A percentile compares a stretch with the other conserved stretches of the same genome.
Conservation (phyloP, 2,797 vertebrate species). For the Typhlichthys subterraneus region DNA sequence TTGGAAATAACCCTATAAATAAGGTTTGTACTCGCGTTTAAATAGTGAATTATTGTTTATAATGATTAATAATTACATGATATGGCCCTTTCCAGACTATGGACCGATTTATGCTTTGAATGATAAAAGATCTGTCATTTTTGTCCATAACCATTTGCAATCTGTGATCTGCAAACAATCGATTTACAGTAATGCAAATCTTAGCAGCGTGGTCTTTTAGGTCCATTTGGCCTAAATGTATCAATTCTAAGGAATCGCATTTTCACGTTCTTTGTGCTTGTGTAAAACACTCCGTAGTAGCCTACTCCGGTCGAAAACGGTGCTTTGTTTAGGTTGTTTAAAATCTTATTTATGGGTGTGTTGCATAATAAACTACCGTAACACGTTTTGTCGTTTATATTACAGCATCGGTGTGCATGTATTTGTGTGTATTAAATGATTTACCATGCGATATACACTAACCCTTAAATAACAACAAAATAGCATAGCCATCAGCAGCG, state of each 20-base stretch:
- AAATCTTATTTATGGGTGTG: neutral
- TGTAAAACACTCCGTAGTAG: neutral
- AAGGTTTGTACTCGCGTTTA: neutral
- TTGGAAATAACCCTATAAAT: slow-evolving; percentile 40
- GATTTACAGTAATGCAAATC: slow-evolving; percentile 70
- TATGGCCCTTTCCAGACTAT: slow-evolving; percentile 44
- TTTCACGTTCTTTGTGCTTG: neutral
- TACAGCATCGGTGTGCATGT: slow-evolving; percentile 35
- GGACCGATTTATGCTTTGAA: slow-evolving; percentile 63
- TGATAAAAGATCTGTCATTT: slow-evolving; percentile 76
- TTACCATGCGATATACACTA: slow-evolving; percentile 37
- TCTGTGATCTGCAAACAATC: slow-evolving; percentile 71
- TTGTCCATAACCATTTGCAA: slow-evolving; percentile 76
- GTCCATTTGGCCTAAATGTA: neutral
- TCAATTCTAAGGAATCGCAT: neutral
- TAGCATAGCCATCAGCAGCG: neutral
- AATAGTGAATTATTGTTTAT: slow-evolving; percentile 4
- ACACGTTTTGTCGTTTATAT: slow-evolving; percentile 31
- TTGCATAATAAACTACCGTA: slow-evolving; percentile 12
- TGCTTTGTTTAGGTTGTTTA: slow-evolving; percentile 8
- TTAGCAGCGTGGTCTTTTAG: neutral
- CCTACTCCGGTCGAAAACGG: slow-evolving; percentile 18
- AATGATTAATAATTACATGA: slow-evolving; percentile 22
- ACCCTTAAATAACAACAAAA: slow-evolving; percentile 19
- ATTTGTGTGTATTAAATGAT: slow-evolving; percentile 50